phyloP scores from a whole-genome alignment of 2,113 vertebrate genomes.

The Pipa parva region DNA sequence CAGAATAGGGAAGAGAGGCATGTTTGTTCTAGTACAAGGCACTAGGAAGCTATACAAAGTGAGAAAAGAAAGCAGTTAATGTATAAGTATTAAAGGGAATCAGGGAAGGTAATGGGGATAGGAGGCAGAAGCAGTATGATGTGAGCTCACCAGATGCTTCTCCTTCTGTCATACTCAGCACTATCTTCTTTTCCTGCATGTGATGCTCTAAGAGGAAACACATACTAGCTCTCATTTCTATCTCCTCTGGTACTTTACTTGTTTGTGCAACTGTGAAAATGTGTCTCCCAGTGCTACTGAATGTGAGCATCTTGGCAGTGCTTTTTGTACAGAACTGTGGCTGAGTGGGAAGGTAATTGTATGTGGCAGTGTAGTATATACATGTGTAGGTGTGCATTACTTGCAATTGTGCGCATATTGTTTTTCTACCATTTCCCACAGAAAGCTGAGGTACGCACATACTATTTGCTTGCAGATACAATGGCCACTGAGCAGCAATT shows the following conservation, averaged over 20 bases:
- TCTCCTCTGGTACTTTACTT: conserved; percentile 19
- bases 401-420: conserved; percentile 9
- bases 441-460: conserved; percentile 1
- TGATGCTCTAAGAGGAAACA: background rate
- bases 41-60: background rate
- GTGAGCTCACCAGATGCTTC: conserved; percentile 15
- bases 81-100: background rate
- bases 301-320: background rate
- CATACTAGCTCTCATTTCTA: conserved; percentile 19
- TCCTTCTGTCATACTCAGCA: conserved; percentile 16
- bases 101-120: background rate
- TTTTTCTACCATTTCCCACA: conserved; percentile 12
- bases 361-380: conserved; percentile 22
- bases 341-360: conserved; percentile 33
- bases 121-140: conserved; percentile 11
- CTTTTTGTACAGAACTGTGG: background rate
- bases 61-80: background rate
- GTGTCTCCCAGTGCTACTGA: background rate
- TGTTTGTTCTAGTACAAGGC: background rate
- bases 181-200: conserved; percentile 8
- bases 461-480: background rate
- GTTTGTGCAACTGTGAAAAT: conserved; percentile 12
- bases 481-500: background rate
- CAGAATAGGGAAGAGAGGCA: background rate
- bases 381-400: conserved; percentile 32